These are phyloP conservation scores for Holacanthus passer DNA, from an alignment of 2,113 vertebrate species.

Conservation along the genomic window DNA sequence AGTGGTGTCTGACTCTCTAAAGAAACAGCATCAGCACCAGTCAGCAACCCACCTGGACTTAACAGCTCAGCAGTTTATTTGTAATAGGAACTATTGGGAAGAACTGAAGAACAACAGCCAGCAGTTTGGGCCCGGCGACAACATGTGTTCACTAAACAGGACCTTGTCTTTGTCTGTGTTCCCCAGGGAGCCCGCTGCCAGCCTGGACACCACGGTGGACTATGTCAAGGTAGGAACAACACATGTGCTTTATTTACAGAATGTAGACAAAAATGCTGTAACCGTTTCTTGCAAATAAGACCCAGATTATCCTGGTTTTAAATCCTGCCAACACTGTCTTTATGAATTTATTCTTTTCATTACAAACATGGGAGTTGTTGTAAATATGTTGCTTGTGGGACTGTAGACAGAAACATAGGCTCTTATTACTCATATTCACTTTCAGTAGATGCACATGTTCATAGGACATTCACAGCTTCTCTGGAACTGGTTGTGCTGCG, in stretches of 20 bases:
- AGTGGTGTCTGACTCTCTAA: background rate
- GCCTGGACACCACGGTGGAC: constrained; percentile 72
- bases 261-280: background rate
- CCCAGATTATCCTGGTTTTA: background rate
- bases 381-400: background rate
- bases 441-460: background rate
- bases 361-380: background rate
- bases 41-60: constrained; percentile 9
- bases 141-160: constrained; percentile 81
- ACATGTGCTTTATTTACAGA: background rate
- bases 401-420: background rate
- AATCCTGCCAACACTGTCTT: background rate
- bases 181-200: constrained; percentile 74
- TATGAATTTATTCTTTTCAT: background rate
- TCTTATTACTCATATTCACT: too few species aligned
- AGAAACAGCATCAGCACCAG: constrained; percentile 39
- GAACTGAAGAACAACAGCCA: background rate
- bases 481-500: background rate
- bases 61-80: constrained; percentile 11
- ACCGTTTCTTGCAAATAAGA: background rate
- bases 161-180: constrained; percentile 81
- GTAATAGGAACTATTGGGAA: background rate
- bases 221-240: constrained; percentile 79
- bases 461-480: background rate
- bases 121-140: constrained; percentile 5